Evolutionary conservation across 2,113 vertebrate genomes (phyloP).

Genomic region (Phalacrocorax pelagicus): DNA sequence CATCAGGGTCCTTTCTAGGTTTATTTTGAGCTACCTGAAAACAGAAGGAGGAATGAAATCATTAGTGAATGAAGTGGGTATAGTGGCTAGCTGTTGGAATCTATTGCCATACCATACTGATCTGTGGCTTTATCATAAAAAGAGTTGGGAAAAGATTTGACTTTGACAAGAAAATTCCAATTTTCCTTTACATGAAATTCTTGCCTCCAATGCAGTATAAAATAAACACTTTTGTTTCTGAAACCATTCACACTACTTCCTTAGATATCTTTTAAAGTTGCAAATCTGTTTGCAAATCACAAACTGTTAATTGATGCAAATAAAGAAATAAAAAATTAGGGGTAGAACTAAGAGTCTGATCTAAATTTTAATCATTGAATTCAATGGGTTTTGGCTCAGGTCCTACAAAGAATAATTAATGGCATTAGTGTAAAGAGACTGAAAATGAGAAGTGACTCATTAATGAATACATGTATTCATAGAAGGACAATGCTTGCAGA

Average conservation of each 20-base stretch:
- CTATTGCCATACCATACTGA: background rate
- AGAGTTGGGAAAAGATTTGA: background rate
- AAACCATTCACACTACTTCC: background rate
- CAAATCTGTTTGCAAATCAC: background rate
- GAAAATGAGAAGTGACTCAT: conserved; percentile 54
- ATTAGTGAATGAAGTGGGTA: background rate
- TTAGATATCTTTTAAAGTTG: background rate
- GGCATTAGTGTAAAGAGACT: conserved; percentile 46
- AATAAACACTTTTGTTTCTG: background rate
- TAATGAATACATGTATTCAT: conserved; percentile 41
- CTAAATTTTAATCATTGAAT: background rate
- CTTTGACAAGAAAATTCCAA: background rate
- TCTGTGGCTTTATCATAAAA: background rate
- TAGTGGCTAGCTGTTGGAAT: background rate
- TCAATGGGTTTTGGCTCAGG: conserved; percentile 20
- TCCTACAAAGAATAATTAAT: conserved; percentile 55
- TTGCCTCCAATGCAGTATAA: background rate
- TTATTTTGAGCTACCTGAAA: background rate
- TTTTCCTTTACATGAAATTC: background rate
- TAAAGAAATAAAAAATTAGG: background rate
- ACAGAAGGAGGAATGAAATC: background rate
- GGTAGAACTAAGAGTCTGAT: background rate
- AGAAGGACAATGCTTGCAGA: conserved; percentile 42
- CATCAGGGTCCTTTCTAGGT: background rate
- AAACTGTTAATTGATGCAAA: background rate